Evolutionary conservation across 2,113 vertebrate genomes (phyloP), one percentile per base, ranked within the genome.

Genomic region (Callaeas wilsoni): DNA sequence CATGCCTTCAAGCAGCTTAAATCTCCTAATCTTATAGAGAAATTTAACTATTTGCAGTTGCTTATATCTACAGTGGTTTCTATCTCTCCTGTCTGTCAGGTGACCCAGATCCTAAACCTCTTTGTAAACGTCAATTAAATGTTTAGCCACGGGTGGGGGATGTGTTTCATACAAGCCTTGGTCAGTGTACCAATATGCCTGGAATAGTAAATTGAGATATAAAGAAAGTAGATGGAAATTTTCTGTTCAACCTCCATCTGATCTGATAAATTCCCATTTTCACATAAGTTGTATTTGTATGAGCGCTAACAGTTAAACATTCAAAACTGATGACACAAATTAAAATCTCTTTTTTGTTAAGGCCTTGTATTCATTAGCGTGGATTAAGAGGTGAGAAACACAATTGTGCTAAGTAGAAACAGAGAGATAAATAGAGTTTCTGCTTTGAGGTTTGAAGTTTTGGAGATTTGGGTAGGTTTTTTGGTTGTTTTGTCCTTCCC

Each of bases 41-140:
- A 96, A 87, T 91, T 4, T 70, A 79, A 87, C 88, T 91, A 44
- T 88, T 95, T 93, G 55, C 68, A 74, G 47, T 63, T 86, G 49
- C 81, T 74, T 69, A 1, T 47, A 85, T 74, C 78, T 91, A 10
- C 46, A 37, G 70, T 65, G 84, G 30, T 75, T 95, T 95, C 74
- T 76, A 41, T 89, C 91, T 78, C 64, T 70, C 68, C 52, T 84
- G 62, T 70, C 65, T 89, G 50, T 87, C 78, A 62, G 68, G 70
- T 96, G 87, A 73, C 69, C 57, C 77, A 69, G 67, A 71, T 79
- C 87, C 44, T 96, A 91, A 91, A 89, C 55, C 78, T 87, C 84
- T 90, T 94, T 83, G 87, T 88, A 85, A 94, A 93, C 57, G 69
- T 62, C 77, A 73, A 32, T 83, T 87, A 89, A 79, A 55, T 25